A percentile compares a stretch with the other conserved stretches of the same genome.
These are phyloP conservation scores for Drosophila colorata DNA, from an alignment of 2,888 invertebrate genomes.

Conservation along the genomic window DNA sequence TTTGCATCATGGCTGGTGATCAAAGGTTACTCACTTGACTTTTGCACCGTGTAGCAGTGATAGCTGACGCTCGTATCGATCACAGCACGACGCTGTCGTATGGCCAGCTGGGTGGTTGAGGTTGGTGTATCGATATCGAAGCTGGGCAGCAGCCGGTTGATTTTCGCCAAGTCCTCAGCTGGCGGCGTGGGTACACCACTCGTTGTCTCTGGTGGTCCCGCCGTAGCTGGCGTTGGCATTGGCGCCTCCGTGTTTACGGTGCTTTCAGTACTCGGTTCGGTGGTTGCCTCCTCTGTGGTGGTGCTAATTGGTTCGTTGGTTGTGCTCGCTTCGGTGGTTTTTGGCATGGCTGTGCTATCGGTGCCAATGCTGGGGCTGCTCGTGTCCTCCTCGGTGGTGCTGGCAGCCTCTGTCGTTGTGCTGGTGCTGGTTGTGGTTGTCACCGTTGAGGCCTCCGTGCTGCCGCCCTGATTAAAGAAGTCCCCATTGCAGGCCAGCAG, in stretches of 20 bases:
- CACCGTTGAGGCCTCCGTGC: conserved; percentile 63
- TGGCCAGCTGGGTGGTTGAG: conserved; percentile 32
- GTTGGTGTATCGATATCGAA: conserved; percentile 3
- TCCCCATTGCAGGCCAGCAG: conserved; percentile 73
- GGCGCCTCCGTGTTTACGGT: conserved; percentile 48
- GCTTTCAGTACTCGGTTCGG: conserved; percentile 24
- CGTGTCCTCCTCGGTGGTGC: conserved; percentile 12
- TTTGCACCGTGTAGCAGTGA: conserved; percentile 77
- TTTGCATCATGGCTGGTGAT: no score
- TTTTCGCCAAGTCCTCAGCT: conserved; percentile 34
- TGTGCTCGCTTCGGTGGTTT: conserved; percentile 21
- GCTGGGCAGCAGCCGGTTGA: conserved; percentile 30
- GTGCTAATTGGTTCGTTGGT: conserved; percentile 11
- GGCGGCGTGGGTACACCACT: conserved; percentile 74
- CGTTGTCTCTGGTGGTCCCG: conserved; percentile 58
- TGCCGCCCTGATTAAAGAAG: conserved; percentile 65
- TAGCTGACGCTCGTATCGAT: conserved; percentile 60
- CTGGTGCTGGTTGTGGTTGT: conserved; percentile 60
- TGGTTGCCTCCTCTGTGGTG: conserved; percentile 18
- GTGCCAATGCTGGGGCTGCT: conserved; percentile 9
- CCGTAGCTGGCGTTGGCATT: conserved; percentile 63
- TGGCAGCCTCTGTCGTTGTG: background rate
- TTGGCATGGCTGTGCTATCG: conserved; percentile 12
- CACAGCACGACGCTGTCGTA: conserved; percentile 62
- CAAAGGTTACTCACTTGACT: conserved; percentile 60